These are phyloP conservation scores for Ceyx melanurus DNA, from an alignment of 2,113 vertebrate genomes.

Conservation along the genomic window DNA sequence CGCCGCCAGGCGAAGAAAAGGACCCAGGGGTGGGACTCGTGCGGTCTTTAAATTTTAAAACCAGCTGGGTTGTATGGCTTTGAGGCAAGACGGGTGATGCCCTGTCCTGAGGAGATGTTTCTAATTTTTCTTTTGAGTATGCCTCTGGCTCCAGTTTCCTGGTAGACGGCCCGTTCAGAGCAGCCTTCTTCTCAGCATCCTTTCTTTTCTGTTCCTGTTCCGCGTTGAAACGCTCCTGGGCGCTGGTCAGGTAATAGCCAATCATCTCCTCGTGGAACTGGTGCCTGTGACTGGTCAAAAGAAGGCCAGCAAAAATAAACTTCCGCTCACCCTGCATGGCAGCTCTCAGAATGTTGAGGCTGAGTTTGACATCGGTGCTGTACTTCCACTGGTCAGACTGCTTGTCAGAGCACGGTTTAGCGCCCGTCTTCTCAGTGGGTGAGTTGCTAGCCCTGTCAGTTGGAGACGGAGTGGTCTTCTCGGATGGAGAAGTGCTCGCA, in stretches of 20 bases:
- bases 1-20: slow-evolving; percentile 84
- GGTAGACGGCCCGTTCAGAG: slow-evolving; percentile 53
- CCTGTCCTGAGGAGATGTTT: slow-evolving; percentile 85
- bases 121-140: slow-evolving; percentile 79
- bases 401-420: slow-evolving; percentile 79
- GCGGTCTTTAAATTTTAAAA: slow-evolving; percentile 87
- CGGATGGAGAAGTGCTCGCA: slow-evolving; percentile 90
- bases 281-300: slow-evolving; percentile 95
- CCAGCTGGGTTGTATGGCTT: slow-evolving; percentile 84
- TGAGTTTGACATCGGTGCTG: slow-evolving; percentile 98
- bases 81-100: slow-evolving; percentile 86
- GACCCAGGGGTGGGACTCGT: slow-evolving; percentile 83
- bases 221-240: slow-evolving; percentile 95
- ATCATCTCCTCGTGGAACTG: slow-evolving; percentile 99
- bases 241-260: slow-evolving; percentile 93
- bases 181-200: slow-evolving; percentile 79
- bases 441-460: slow-evolving; percentile 84
- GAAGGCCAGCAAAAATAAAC: slow-evolving; percentile 95
- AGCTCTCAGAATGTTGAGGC: slow-evolving; percentile 95
- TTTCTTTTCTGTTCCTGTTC: slow-evolving; percentile 96
- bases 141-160: slow-evolving; percentile 76
- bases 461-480: slow-evolving; percentile 93
- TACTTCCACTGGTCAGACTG: slow-evolving; percentile 93
- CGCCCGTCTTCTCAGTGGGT: slow-evolving; percentile 71
- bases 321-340: slow-evolving; percentile 99